phyloP scores from a whole-genome alignment of 2,113 vertebrate species.

The Nothobranchius furzeri region DNA sequence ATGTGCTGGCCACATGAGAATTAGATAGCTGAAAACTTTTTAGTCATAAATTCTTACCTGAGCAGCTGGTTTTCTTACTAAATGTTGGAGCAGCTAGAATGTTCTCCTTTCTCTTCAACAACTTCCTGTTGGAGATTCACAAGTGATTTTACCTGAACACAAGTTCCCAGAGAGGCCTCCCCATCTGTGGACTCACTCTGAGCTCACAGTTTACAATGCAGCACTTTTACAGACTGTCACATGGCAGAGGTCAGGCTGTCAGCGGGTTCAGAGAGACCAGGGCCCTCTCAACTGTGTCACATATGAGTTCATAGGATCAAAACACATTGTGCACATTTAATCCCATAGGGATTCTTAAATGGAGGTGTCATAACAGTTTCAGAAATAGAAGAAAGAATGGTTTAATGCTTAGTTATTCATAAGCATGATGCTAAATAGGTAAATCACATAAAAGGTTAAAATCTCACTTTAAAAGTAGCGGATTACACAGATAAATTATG shows the following conservation, averaged over 20 bases:
- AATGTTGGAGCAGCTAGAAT: background rate
- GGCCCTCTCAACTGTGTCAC: conserved; percentile 55
- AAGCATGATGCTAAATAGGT: too few relatives aligned
- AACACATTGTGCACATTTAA: conserved; percentile 25
- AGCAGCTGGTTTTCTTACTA: conserved; percentile 28
- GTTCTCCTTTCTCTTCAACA: conserved; percentile 14
- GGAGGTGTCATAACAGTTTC: background rate
- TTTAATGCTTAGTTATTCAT: too few relatives aligned
- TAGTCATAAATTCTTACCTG: background rate
- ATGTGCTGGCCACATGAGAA: background rate
- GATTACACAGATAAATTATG: too few relatives aligned
- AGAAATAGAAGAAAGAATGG: too few relatives aligned
- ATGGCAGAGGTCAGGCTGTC: conserved; percentile 30
- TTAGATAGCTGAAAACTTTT: background rate
- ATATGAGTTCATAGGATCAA: conserved; percentile 50
- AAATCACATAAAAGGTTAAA: too few relatives aligned
- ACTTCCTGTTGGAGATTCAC: conserved; percentile 5
- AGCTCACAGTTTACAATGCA: conserved; percentile 32
- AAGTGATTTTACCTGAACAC: conserved; percentile 15
- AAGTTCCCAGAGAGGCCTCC: background rate
- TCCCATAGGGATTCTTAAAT: conserved; percentile 2
- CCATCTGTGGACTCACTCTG: background rate
- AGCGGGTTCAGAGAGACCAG: conserved; percentile 34
- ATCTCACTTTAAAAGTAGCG: too few relatives aligned
- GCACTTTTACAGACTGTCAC: conserved; percentile 51